Base-by-base conservation (phyloP, 2,888 invertebrate species). In the Didymodactylos carnosus region DNA sequence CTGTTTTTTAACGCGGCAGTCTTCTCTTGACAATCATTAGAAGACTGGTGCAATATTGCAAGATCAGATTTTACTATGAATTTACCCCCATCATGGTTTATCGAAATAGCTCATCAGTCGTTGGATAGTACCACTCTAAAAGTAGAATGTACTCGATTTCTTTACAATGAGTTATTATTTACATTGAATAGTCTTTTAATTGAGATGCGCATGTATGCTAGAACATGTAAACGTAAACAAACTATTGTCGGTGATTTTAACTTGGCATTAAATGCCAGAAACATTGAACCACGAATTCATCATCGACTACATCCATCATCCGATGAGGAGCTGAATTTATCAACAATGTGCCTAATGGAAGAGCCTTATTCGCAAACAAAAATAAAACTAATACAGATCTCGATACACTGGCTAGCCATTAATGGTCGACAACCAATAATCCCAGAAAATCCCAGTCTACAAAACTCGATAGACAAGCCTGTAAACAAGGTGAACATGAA, bases 351-450 rank as follows among this genome's bases (percentile, higher is more conserved):
- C n/a, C n/a, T n/a, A n/a, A n/a, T n/a, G n/a, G n/a, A n/a, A n/a
- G n/a, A n/a, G n/a, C n/a, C n/a, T n/a, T n/a, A n/a, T n/a, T n/a
- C n/a, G n/a, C n/a, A 19, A 62, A 19, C 19, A 2, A 62, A 19
- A 35, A 16, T 8, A 8, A 14, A 62, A 19, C 19, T 10, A 62
- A 8, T 62, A 19, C 3, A 62, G 35, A 19, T 80, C 77, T 35
- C 78, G 86, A 90, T 94, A 41, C 98, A 98, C 84, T 98, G 95
- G 98, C 85, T 94, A 76, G 91, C 89, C 81, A 94, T 95, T 76
- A 94, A 98, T 82, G 97, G 97, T 6, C 89, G 92, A 0, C 97
- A 98, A 80, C 97, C 98, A 0, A 91, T 94, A 0, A 90, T 97
- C 75, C 95, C 97, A 0, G 97, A 98, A 85, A 98, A 98, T 86